phyloP scores from a whole-genome alignment of 1,140 invertebrate species.

The Myzus persicae region DNA sequence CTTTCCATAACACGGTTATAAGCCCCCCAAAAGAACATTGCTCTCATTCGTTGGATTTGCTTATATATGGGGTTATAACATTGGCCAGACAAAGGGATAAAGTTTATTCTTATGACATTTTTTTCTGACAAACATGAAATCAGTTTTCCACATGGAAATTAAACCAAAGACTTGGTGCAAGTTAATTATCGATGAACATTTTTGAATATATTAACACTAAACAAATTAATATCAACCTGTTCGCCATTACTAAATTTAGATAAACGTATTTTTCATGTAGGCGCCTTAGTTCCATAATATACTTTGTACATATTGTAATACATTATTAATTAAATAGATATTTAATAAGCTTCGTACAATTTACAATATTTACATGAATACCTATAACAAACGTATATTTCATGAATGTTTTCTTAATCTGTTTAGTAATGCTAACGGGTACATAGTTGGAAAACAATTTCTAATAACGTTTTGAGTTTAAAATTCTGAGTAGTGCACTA shows the following conservation, averaged over 20 bases:
- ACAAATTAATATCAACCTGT: neutral
- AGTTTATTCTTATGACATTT: neutral
- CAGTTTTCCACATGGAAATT: neutral
- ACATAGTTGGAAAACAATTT: too few relatives aligned
- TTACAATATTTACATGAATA: too few relatives aligned
- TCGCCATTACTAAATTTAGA: neutral
- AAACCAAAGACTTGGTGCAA: neutral
- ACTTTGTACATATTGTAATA: neutral
- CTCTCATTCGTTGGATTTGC: neutral
- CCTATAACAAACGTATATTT: too few relatives aligned
- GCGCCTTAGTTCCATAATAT: neutral
- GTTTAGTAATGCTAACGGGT: too few relatives aligned
- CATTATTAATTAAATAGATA: neutral
- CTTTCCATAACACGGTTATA: slow-evolving; percentile 27
- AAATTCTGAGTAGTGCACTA: too few relatives aligned
- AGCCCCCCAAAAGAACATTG: slow-evolving; percentile 27
- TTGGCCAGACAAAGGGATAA: neutral
- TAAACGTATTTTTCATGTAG: neutral
- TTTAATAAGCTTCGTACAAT: too few relatives aligned
- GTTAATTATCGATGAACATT: neutral
- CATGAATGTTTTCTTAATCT: too few relatives aligned
- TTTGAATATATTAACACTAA: neutral
- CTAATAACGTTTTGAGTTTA: too few relatives aligned
- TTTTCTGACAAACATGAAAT: neutral
- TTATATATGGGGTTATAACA: neutral